Percentiles rank a stretch among this genome's conserved stretches.
Evolutionary conservation across 2,797 vertebrate species (phyloP).

Genomic region (Simalia tracyae): DNA sequence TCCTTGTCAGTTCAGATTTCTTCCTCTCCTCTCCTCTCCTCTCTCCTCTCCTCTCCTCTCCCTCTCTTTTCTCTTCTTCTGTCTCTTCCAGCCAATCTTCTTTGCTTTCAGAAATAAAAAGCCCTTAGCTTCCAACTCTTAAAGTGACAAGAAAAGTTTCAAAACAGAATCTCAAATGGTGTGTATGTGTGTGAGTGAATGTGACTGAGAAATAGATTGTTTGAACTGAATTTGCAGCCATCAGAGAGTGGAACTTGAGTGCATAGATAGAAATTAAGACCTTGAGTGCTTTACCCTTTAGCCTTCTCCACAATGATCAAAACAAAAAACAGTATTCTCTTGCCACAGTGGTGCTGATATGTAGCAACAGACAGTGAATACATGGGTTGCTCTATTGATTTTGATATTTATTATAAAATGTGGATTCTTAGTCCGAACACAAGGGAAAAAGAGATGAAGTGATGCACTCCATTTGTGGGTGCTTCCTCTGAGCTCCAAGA

Average conservation of each 20-base stretch:
- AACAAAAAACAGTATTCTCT: neutral
- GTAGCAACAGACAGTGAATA: neutral
- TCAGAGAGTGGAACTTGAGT: neutral
- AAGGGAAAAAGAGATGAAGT: neutral
- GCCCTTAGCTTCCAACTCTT: neutral
- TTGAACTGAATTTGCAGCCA: neutral
- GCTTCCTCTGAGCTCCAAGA: neutral
- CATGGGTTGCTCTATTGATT: neutral
- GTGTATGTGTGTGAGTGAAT: neutral
- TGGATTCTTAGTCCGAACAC: neutral
- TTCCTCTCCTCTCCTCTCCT: too few relatives aligned
- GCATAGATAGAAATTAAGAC: neutral
- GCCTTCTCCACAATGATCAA: neutral
- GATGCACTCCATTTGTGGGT: neutral
- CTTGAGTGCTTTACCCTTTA: neutral
- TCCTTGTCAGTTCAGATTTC: neutral
- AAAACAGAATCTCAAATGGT: neutral
- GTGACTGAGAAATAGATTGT: neutral
- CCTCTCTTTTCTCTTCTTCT: neutral
- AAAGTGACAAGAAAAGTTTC: neutral
- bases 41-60: too few relatives aligned
- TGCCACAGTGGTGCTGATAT: neutral
- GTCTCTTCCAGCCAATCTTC: neutral
- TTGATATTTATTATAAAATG: neutral
- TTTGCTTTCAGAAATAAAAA: neutral